Evolutionary conservation across 2,113 vertebrate genomes (phyloP), one percentile per base, ranked within the genome.

Genomic region (Megalops atlanticus): DNA sequence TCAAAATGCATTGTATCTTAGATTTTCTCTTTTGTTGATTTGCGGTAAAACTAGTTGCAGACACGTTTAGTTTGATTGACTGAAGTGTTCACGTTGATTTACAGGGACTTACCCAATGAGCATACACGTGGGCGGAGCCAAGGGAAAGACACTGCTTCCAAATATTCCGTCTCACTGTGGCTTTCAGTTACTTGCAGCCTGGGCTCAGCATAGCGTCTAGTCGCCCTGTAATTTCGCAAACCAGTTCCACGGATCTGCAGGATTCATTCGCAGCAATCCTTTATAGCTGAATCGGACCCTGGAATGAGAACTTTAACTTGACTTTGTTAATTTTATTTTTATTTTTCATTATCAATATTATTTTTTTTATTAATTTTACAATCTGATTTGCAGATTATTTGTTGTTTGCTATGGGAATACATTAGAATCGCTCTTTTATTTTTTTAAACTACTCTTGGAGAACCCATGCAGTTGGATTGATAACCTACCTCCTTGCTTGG

Each of bases 131-230:
- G 94, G 94, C 84, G 94, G 91, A 80, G 93, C 76, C 85, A 41
- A 21, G 7, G 33, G 69, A 47, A 72, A 86, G 80, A 73, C 69
- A 84, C 85, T 88, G 88, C 88, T 80, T 81, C 80, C 94, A 89
- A 89, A 92, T 92, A 91, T 89, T 87, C 87, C 77, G 86, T 83
- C 87, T 89, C 87, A 52, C 84, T 41, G 74, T 87, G 83, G 78
- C 82, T 90, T 69, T 85, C 91, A 90, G 91, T 91, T 92, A 93
- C 89, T 94, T 89, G 87, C 85, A 87, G 85, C 86, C 83, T 86
- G 86, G 93, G 84, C 84, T 87, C 77, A 79, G 88, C 89, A 88
- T 84, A 41, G 88, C 78, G 80, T 35, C 5, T 47, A 82, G 84
- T 84, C 54, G 52, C 84, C 72, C 81, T 83, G 76, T 76, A 72